These are phyloP conservation scores for Lepidocolaptes lacrymiger DNA, from an alignment of 2,797 vertebrate genomes.

Conservation along the genomic window DNA sequence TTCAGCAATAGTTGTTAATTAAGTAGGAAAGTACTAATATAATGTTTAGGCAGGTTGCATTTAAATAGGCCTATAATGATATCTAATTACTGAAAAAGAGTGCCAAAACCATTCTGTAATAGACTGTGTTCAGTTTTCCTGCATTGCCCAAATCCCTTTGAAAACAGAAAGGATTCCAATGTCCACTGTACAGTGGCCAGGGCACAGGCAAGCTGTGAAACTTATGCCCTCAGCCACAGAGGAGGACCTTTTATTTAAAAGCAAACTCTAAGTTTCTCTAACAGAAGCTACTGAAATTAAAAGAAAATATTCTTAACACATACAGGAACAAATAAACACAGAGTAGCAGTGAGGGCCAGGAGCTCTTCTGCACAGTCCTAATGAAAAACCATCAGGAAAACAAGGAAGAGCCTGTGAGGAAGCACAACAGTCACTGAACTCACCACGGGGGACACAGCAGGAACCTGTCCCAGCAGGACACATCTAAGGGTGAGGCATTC, in stretches of 20 bases:
- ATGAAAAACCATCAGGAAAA: background rate
- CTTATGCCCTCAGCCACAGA: background rate
- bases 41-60: constrained; percentile 22
- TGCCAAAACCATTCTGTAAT: background rate
- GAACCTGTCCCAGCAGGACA: background rate
- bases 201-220: background rate
- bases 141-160: background rate
- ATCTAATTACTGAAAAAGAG: constrained; percentile 13
- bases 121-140: background rate
- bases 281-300: background rate
- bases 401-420: background rate
- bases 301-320: background rate
- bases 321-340: background rate
- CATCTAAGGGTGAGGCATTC: background rate
- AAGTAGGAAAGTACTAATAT: constrained; percentile 40
- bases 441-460: background rate
- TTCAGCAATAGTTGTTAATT: constrained; percentile 37
- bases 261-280: background rate
- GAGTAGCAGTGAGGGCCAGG: background rate
- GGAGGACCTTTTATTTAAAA: background rate
- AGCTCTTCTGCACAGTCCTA: background rate
- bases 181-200: background rate
- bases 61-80: constrained; percentile 18
- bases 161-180: constrained; percentile 23
- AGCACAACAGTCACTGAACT: background rate